These are phyloP conservation scores for Nemotelus nigrinus DNA, from an alignment of 2,888 invertebrate genomes.

Conservation along the genomic window DNA sequence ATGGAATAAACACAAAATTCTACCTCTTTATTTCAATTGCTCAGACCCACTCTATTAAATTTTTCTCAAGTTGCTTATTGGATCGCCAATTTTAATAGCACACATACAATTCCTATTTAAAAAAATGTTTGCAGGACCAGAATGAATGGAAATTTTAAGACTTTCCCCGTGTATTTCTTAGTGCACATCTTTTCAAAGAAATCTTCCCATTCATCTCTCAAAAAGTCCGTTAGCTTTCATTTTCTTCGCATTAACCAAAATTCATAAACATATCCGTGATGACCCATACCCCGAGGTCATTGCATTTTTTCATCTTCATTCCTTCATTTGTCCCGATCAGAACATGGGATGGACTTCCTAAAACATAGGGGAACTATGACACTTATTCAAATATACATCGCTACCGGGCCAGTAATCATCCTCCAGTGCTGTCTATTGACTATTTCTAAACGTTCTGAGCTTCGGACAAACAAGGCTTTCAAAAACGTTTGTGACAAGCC, in stretches of 20 bases:
- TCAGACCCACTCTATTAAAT: too few relatives aligned
- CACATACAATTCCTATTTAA: too few relatives aligned
- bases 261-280: slow-evolving; percentile 19
- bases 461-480: slow-evolving; percentile 1
- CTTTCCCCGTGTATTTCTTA: too few relatives aligned
- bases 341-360: slow-evolving; percentile 22
- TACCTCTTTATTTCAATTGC: too few relatives aligned
- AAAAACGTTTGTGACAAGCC: too few relatives aligned
- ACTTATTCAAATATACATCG: slow-evolving; percentile 37
- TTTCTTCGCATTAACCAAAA: neutral
- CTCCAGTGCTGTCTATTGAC: slow-evolving; percentile 9
- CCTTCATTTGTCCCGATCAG: neutral
- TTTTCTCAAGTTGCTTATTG: too few relatives aligned
- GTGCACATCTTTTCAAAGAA: too few relatives aligned
- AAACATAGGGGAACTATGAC: slow-evolving; percentile 21
- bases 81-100: too few relatives aligned
- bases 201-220: neutral
- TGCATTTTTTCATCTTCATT: slow-evolving; percentile 19
- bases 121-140: too few relatives aligned
- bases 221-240: slow-evolving; percentile 23
- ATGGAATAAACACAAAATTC: too few relatives aligned
- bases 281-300: slow-evolving; percentile 32
- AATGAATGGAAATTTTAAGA: too few relatives aligned
- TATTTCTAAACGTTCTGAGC: slow-evolving; percentile 28
- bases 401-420: slow-evolving; percentile 24